A percentile compares a stretch with the other conserved stretches of the same genome.
phyloP scores from a whole-genome alignment of 2,113 vertebrate species.

The Austrofundulus limnaeus region DNA sequence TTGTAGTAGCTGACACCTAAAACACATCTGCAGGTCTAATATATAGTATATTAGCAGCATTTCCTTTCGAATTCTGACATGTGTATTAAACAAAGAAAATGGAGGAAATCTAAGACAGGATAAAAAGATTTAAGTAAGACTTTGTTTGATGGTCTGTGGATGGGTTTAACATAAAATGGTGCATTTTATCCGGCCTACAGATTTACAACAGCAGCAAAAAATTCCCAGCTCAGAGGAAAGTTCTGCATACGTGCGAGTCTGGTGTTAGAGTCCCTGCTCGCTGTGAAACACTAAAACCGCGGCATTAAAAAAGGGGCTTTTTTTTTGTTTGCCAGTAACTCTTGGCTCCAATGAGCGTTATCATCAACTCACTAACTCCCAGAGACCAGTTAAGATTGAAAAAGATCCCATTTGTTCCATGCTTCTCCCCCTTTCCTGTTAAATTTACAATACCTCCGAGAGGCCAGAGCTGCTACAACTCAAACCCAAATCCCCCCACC shows the following conservation, averaged over 20 bases:
- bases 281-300: constrained; percentile 13
- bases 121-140: too few species aligned
- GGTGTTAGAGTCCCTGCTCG: constrained; percentile 18
- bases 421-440: constrained; percentile 33
- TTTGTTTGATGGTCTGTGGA: neutral
- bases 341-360: constrained; percentile 24
- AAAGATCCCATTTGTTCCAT: constrained; percentile 65
- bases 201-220: neutral
- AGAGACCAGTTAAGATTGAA: constrained; percentile 44
- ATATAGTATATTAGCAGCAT: too few species aligned
- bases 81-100: too few species aligned
- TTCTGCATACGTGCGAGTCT: neutral
- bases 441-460: constrained; percentile 65
- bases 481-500: constrained; percentile 46
- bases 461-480: constrained; percentile 51
- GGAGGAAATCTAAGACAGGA: too few species aligned
- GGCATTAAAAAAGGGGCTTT: constrained; percentile 2
- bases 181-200: neutral
- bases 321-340: constrained; percentile 12
- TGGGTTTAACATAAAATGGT: neutral
- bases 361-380: constrained; percentile 36
- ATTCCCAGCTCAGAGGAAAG: neutral
- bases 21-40: too few species aligned
- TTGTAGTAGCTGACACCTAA: too few species aligned
- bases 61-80: too few species aligned